These are phyloP conservation scores for Semotilus atromaculatus DNA, from an alignment of 2,797 vertebrate genomes.

Conservation along the genomic window DNA sequence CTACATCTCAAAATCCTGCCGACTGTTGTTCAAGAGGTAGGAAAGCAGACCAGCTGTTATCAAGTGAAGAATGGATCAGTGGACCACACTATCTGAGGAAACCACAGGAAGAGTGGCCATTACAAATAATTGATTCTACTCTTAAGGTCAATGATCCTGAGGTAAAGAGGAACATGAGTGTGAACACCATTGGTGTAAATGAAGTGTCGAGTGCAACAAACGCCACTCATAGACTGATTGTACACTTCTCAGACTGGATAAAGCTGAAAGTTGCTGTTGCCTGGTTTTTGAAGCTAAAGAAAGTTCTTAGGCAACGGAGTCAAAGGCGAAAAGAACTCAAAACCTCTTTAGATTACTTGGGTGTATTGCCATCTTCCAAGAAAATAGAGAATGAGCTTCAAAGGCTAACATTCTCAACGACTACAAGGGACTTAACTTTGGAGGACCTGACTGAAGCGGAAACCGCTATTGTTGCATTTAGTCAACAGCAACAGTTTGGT, in stretches of 20 bases:
- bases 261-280: background rate
- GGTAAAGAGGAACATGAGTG: background rate
- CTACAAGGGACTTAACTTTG: background rate
- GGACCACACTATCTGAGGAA: background rate
- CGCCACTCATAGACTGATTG: background rate
- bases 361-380: no score
- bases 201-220: background rate
- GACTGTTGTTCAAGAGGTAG: conserved; percentile 36
- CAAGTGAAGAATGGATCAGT: background rate
- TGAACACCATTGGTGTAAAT: background rate
- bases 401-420: background rate
- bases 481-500: background rate
- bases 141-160: background rate
- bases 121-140: no score
- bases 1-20: background rate
- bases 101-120: no score
- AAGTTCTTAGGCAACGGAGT: background rate
- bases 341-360: background rate
- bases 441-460: background rate
- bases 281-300: background rate
- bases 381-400: background rate
- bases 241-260: background rate
- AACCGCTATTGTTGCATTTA: background rate
- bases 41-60: background rate
- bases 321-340: background rate